Evolutionary conservation across 2,113 vertebrate genomes (phyloP).

Genomic region (Rutilus rutilus): DNA sequence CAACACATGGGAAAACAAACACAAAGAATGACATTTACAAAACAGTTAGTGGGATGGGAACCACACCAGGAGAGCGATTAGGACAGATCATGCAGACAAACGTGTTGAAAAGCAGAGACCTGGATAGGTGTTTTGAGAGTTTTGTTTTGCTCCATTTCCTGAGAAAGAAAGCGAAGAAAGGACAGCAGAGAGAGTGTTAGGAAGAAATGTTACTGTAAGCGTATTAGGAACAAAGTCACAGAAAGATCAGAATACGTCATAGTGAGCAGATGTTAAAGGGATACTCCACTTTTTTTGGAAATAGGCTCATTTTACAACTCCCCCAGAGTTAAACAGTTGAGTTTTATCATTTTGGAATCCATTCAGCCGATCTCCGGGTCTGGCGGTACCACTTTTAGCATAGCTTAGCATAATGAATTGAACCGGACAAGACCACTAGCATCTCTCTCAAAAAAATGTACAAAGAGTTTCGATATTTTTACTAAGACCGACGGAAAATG

Average conservation of each 20-base stretch:
- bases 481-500: too few relatives aligned
- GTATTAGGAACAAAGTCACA: background rate
- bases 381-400: too few relatives aligned
- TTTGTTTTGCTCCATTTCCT: slow-evolving; percentile 75
- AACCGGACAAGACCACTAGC: too few relatives aligned
- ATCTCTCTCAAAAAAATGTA: too few relatives aligned
- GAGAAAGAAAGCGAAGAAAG: slow-evolving; percentile 57
- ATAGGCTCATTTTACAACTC: too few relatives aligned
- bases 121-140: slow-evolving; percentile 72
- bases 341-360: too few relatives aligned
- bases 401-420: too few relatives aligned
- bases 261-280: background rate
- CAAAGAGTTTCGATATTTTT: too few relatives aligned
- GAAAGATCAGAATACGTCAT: background rate
- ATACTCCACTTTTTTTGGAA: too few relatives aligned
- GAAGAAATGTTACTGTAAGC: background rate
- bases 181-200: slow-evolving; percentile 36
- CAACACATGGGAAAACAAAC: background rate
- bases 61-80: background rate
- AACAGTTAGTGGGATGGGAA: background rate
- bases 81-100: slow-evolving; percentile 56
- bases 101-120: slow-evolving; percentile 67
- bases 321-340: too few relatives aligned
- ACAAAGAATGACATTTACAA: slow-evolving; percentile 15
- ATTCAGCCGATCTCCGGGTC: too few relatives aligned